A percentile compares a stretch with the other conserved stretches of the same genome.
These are phyloP conservation scores for Phalloptychus januarius DNA, from an alignment of 2,797 vertebrate genomes.

Conservation along the genomic window DNA sequence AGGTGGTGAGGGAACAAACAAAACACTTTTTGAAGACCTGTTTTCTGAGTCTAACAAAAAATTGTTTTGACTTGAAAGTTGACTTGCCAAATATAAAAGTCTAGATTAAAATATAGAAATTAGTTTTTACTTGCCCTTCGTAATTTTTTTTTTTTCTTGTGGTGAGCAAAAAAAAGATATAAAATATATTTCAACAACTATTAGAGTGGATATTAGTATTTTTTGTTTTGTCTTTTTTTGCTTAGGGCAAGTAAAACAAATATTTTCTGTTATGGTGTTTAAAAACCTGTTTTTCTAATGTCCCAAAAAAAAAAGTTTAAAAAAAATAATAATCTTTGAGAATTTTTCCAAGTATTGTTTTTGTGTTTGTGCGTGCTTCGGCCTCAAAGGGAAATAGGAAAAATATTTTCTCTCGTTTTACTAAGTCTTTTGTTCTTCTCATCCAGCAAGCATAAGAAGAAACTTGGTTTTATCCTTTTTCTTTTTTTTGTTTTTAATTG, in stretches of 20 bases:
- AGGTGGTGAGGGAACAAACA: not conserved
- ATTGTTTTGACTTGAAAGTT: not conserved
- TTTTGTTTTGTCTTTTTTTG: no score
- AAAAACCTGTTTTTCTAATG: no score
- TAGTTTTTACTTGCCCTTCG: no score
- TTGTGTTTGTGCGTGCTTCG: not conserved
- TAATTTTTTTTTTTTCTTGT: no score
- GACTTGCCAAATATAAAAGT: no score
- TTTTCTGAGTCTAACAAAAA: not conserved
- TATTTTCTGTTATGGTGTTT: not conserved
- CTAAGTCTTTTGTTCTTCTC: not conserved
- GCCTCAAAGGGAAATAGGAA: not conserved
- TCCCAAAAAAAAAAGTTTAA: not conserved
- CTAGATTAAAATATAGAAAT: no score
- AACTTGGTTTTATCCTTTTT: not conserved
- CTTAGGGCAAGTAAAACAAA: no score
- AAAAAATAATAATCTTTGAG: not conserved
- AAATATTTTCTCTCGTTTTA: not conserved
- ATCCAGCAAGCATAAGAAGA: not conserved
- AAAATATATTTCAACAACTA: no score
- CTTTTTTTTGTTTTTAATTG: not conserved
- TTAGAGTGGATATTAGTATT: no score
- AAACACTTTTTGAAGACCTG: not conserved
- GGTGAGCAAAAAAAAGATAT: no score
- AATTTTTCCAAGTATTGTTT: not conserved